Conservation (phyloP, 2,888 invertebrate species). For the Drosophila acutilabella region DNA sequence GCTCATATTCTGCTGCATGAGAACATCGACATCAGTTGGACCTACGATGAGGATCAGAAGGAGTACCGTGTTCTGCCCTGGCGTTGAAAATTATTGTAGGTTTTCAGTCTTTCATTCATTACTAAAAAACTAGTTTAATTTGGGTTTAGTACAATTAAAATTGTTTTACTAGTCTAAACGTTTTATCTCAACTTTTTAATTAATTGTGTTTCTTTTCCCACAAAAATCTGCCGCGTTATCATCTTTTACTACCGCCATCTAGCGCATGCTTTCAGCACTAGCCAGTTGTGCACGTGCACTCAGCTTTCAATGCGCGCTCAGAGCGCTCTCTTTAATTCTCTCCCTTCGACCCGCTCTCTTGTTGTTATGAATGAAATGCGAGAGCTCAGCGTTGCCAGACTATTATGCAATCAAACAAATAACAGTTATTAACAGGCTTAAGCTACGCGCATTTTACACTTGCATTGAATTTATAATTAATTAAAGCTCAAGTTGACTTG, state of each 20-base stretch:
- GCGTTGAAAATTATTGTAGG: conserved; percentile 31
- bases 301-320: conserved; percentile 33
- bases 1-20: conserved; percentile 69
- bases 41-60: conserved; percentile 68
- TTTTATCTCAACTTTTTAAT: too few relatives aligned
- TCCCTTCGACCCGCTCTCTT: conserved; percentile 7
- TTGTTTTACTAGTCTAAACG: too few relatives aligned
- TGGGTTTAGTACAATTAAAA: too few relatives aligned
- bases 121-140: neutral
- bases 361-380: conserved; percentile 63
- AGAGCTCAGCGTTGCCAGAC: conserved; percentile 55
- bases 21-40: conserved; percentile 67
- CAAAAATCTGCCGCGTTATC: neutral
- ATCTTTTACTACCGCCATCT: conserved; percentile 41
- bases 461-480: fast-evolving
- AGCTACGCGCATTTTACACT: neutral
- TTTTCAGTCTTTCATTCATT: neutral
- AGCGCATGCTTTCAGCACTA: conserved; percentile 36
- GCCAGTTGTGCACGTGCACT: conserved; percentile 36
- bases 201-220: neutral
- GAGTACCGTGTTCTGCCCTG: conserved; percentile 79
- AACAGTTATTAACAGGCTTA: neutral
- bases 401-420: conserved; percentile 42
- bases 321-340: conserved; percentile 6
- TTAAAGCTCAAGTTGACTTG: neutral